Conservation (phyloP, 2,888 invertebrate genomes). For the Linnaemya tessellans region DNA sequence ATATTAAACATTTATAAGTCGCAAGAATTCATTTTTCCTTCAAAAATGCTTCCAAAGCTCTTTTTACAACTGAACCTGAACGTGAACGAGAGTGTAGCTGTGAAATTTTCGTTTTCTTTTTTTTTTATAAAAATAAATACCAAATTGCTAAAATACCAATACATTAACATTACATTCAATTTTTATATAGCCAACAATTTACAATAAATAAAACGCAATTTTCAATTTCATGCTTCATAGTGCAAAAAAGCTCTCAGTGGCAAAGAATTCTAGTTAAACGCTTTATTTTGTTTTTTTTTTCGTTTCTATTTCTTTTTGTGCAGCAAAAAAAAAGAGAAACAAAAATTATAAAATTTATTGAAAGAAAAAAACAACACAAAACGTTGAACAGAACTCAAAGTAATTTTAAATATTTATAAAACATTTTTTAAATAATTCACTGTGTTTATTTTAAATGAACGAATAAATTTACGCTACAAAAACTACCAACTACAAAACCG, state of each 20-base stretch:
- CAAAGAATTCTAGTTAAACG: constrained; percentile 42
- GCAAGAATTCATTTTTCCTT: background rate
- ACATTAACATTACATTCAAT: constrained; percentile 46
- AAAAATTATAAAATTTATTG: constrained; percentile 1
- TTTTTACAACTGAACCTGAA: background rate
- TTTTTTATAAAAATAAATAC: too few species aligned
- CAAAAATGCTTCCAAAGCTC: background rate
- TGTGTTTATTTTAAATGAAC: constrained; percentile 33
- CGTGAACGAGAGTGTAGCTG: background rate
- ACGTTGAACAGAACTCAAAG: constrained; percentile 4
- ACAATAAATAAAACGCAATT: constrained; percentile 66
- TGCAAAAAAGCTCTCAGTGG: constrained; percentile 49
- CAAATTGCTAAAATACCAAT: constrained; percentile 39
- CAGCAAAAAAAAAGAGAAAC: background rate
- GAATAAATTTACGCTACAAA: constrained; percentile 11
- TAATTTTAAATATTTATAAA: constrained; percentile 44
- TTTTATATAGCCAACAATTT: constrained; percentile 53
- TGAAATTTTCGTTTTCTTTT: constrained; percentile 4
- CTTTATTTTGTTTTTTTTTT: constrained; percentile 34
- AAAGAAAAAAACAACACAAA: constrained; percentile 16
- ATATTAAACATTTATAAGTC: too few species aligned
- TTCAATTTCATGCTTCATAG: constrained; percentile 68
- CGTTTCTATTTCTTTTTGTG: constrained; percentile 15
- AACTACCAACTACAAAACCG: background rate
- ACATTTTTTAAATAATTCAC: constrained; percentile 37